phyloP scores from a whole-genome alignment of 2,888 invertebrate species.

The Biston stratarius region DNA sequence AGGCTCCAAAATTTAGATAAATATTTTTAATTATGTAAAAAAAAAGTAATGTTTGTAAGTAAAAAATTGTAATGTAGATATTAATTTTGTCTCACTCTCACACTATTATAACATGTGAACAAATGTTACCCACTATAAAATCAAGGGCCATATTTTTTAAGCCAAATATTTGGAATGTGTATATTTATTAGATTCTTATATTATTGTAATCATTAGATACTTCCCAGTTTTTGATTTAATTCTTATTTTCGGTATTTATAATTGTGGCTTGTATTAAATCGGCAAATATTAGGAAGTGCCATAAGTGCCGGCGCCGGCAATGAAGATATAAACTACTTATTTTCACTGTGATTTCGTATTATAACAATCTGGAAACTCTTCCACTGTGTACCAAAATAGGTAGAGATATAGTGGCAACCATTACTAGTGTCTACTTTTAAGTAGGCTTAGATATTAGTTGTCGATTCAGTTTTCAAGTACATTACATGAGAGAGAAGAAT shows the following conservation, averaged over 20 bases:
- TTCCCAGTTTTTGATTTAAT: background rate
- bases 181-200: constrained; percentile 16
- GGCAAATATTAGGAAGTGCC: background rate
- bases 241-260: background rate
- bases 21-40: background rate
- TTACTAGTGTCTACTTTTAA: no score
- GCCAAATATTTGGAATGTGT: constrained; percentile 27
- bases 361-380: no score
- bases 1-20: constrained; percentile 16
- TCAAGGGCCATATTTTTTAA: constrained; percentile 24
- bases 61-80: background rate
- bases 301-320: no score
- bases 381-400: no score
- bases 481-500: no score
- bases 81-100: background rate
- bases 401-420: no score
- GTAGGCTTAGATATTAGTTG: no score
- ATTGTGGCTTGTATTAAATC: constrained; percentile 4
- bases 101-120: background rate
- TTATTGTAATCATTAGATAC: background rate
- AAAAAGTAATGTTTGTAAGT: background rate
- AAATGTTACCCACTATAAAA: constrained; percentile 19
- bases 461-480: no score
- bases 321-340: no score
- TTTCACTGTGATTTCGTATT: no score